These are phyloP conservation scores for Heliconius charithonia DNA, from an alignment of 2,888 invertebrate genomes.

Conservation along the genomic window DNA sequence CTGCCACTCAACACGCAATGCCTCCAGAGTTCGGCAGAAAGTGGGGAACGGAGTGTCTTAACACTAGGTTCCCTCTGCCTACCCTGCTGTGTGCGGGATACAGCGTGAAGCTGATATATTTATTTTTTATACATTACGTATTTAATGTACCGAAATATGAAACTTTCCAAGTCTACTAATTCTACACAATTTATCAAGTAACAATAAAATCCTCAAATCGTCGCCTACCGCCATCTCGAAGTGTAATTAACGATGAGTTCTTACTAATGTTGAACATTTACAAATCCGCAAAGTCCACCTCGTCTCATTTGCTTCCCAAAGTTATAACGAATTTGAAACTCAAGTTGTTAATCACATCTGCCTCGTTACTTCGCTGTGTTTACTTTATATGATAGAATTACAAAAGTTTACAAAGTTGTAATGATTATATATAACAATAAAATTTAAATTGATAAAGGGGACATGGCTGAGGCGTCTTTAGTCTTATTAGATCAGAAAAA, in stretches of 20 bases:
- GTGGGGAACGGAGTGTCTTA: too few relatives aligned
- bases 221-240: constrained; percentile 1
- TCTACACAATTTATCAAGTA: neutral
- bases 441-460: neutral
- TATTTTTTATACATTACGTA: too few relatives aligned
- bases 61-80: too few relatives aligned
- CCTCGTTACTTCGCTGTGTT: constrained; percentile 37
- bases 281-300: constrained; percentile 57
- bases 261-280: constrained; percentile 59
- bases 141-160: too few relatives aligned
- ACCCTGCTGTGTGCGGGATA: too few relatives aligned
- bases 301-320: constrained; percentile 59
- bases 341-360: constrained; percentile 48
- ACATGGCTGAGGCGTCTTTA: too few relatives aligned
- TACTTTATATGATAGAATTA: constrained; percentile 8
- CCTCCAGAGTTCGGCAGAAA: too few relatives aligned
- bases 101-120: too few relatives aligned
- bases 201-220: neutral
- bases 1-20: too few relatives aligned
- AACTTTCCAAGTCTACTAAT: neutral
- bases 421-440: neutral
- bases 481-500: too few relatives aligned
- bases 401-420: neutral
- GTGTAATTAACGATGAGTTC: constrained; percentile 16
- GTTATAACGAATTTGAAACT: constrained; percentile 58